Conservation (phyloP, 2,797 vertebrate genomes). For the Dermochelys coriacea region DNA sequence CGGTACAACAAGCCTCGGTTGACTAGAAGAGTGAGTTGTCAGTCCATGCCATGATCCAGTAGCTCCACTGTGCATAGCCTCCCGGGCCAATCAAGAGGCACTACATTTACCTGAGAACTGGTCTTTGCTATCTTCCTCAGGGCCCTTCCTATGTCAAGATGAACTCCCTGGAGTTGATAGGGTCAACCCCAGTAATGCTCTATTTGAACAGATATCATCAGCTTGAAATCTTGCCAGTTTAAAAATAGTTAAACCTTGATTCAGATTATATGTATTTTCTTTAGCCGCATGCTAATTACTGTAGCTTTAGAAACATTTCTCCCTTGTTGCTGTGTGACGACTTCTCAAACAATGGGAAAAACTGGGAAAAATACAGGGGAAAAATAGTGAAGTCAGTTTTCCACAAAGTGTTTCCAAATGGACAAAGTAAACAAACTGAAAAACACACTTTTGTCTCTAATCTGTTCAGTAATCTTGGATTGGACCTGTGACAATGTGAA, state of each 20-base stretch:
- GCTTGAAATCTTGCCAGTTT: neutral
- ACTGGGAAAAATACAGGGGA: too few species aligned
- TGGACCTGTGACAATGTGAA: neutral
- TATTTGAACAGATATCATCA: neutral
- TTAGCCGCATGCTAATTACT: neutral
- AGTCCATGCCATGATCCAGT: neutral
- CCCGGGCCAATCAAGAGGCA: neutral
- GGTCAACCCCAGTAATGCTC: neutral
- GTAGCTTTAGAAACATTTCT: neutral
- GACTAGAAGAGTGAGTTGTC: neutral
- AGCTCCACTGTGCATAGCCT: neutral
- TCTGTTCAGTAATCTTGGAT: neutral
- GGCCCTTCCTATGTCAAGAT: neutral
- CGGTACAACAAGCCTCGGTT: neutral
- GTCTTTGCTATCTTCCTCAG: neutral
- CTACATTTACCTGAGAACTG: neutral
- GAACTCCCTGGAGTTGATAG: neutral
- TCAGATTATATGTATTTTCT: accelerated
- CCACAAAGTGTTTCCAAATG: accelerated
- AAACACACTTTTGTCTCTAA: neutral
- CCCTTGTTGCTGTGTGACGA: neutral
- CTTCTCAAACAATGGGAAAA: too few species aligned
- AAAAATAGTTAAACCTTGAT: neutral
- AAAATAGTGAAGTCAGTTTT: neutral
- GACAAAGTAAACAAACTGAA: neutral